phyloP scores from a whole-genome alignment of 2,888 invertebrate species.

The Hoplodrina ambigua region DNA sequence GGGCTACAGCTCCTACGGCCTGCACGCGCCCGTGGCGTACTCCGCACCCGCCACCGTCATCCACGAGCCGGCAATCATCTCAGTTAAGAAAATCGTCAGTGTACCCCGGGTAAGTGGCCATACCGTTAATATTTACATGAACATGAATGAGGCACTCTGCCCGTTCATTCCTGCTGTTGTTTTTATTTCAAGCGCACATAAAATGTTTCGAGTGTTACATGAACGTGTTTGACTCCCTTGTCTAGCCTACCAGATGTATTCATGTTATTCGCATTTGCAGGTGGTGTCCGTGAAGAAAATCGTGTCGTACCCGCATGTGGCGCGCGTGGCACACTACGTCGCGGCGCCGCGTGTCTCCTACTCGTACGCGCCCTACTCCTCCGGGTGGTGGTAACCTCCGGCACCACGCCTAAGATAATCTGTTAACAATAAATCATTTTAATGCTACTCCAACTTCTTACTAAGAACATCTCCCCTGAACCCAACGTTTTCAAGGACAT shows the following conservation, averaged over 20 bases:
- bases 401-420: conserved; percentile 19
- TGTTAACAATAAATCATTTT: conserved; percentile 41
- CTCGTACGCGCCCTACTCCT: conserved; percentile 67
- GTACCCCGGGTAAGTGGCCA: conserved; percentile 73
- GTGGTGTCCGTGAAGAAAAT: conserved; percentile 72
- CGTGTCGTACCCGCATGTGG: conserved; percentile 75
- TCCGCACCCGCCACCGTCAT: conserved; percentile 48
- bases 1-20: conserved; percentile 35
- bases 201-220: neutral
- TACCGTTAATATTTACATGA: neutral
- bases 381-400: conserved; percentile 76
- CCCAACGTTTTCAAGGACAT: neutral
- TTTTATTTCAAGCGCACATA: neutral
- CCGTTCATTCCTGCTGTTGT: neutral
- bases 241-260: neutral
- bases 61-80: conserved; percentile 65
- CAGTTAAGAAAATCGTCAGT: conserved; percentile 73
- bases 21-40: conserved; percentile 46
- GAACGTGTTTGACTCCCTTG: too few relatives aligned
- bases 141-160: neutral
- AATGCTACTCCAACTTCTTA: conserved; percentile 22
- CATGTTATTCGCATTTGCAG: conserved; percentile 32
- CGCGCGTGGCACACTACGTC: conserved; percentile 72
- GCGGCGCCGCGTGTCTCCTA: conserved; percentile 73
- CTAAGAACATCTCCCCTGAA: neutral